phyloP scores from a whole-genome alignment of 92 coral and sea anemone species.

The Palythoa heliodiscus region DNA sequence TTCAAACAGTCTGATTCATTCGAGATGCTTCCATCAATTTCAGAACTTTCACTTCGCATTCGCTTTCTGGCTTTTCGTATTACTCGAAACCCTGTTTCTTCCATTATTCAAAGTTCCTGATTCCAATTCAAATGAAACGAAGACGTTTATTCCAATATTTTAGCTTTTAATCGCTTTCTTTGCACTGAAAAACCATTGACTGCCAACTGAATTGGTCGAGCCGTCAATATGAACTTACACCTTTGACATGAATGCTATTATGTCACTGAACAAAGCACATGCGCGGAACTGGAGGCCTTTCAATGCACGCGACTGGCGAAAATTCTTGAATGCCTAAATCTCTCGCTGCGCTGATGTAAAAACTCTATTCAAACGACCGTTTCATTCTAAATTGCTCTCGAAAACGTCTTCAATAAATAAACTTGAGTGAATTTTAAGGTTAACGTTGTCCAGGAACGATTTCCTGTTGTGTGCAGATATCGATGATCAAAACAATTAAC shows the following conservation, averaged over 20 bases:
- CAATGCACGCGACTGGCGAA: background rate
- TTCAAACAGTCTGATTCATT: constrained; percentile 33
- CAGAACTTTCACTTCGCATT: constrained; percentile 60
- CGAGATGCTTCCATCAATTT: constrained; percentile 43
- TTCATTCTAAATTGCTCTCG: background rate
- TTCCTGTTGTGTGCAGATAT: too few species aligned
- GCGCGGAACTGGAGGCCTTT: background rate
- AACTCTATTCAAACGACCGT: background rate
- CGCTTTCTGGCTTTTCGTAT: constrained; percentile 61
- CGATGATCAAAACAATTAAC: too few species aligned
- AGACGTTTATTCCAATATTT: background rate
- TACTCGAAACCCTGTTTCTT: constrained; percentile 49
- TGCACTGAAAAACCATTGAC: background rate
- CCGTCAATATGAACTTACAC: constrained; percentile 64
- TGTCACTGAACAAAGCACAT: constrained; percentile 51
- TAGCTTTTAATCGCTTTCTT: background rate
- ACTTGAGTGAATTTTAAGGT: too few species aligned
- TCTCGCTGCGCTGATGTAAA: background rate
- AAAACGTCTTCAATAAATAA: too few species aligned
- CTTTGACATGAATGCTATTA: constrained; percentile 73
- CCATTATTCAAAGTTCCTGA: constrained; percentile 48
- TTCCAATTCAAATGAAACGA: background rate
- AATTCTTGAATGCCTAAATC: background rate
- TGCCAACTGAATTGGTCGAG: background rate
- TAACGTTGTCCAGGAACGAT: too few species aligned